These are phyloP conservation scores for Calliopsis andreniformis DNA, from an alignment of 1,140 invertebrate genomes.

Conservation along the genomic window DNA sequence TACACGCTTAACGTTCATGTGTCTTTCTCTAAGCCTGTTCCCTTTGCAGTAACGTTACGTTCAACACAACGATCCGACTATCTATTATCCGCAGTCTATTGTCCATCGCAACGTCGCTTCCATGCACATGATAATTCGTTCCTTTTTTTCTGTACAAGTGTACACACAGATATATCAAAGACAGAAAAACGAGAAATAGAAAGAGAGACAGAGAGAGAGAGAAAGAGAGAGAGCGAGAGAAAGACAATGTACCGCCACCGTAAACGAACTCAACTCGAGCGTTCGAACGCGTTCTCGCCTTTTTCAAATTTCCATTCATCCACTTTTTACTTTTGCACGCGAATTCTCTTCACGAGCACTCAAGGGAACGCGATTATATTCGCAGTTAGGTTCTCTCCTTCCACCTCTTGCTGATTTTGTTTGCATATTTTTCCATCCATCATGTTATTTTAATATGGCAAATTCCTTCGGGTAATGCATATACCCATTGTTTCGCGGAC, in stretches of 20 bases:
- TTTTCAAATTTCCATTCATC: constrained; percentile 5
- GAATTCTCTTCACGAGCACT: neutral
- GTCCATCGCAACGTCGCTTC: constrained; percentile 59
- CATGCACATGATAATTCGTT: constrained; percentile 64
- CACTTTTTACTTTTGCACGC: neutral
- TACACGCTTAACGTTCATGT: constrained; percentile 56
- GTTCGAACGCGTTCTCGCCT: neutral
- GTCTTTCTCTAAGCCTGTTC: constrained; percentile 47
- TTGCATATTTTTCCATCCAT: constrained; percentile 34
- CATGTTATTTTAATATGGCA: constrained; percentile 11
- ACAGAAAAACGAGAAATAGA: neutral
- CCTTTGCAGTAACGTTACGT: constrained; percentile 45
- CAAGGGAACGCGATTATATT: neutral
- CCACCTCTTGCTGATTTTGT: constrained; percentile 16
- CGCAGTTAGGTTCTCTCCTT: neutral
- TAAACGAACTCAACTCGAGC: neutral
- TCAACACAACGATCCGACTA: constrained; percentile 45
- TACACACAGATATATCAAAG: constrained; percentile 1
- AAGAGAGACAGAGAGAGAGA: too few relatives aligned
- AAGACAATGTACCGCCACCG: neutral
- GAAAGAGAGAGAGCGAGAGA: too few relatives aligned
- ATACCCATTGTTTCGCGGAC: constrained; percentile 37
- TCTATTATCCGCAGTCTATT: constrained; percentile 48
- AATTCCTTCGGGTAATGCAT: neutral
- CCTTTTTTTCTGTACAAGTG: constrained; percentile 12